Base-by-base conservation (phyloP, 2,113 vertebrate genomes). In the Taxidea taxus region DNA sequence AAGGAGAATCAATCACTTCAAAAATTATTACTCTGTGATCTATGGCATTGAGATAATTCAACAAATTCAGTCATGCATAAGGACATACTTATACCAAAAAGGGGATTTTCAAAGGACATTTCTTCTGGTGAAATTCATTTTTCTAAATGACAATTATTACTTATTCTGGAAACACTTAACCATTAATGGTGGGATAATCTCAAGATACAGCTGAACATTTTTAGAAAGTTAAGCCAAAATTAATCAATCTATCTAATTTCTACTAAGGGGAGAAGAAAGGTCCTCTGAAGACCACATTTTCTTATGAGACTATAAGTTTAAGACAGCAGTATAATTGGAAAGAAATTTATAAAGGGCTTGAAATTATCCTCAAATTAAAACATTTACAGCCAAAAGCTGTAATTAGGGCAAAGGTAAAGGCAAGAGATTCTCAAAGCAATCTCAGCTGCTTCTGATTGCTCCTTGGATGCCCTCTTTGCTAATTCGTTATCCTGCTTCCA, bases 331-430 rank as follows among this genome's bases (percentile, higher is more conserved):
- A 83, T 97, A 97, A 96, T 95, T 97, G 81, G 84, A 88, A 97
- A 96, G 84, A 94, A 97, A 95, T 97, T 84, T 97, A 96, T 97
- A 94, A 95, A 93, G 49, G 66, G 29, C 77, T 96, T 54, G 70
- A 98, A 97, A 97, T 97, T 95, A 96, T 83, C 42, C 83, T 96
- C 88, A 96, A 98, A 97, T 98, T 97, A 96, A 98, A 98, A 96
- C 90, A 97, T 95, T 95, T 88, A 96, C 18, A 94, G 92, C 85
- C 85, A 70, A 91, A 87, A 96, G 97, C 88, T 96, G 78, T 97
- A 97, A 98, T 97, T 97, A 95, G 97, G 81, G 92, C 77, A 96
- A 96, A 97, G 70, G 97, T 97, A 91, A 97, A 95, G 75, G 78
- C 85, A 94, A 37, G 47, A 96, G 58, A 89, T 47, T 88, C 80